Percentiles rank a stretch among this genome's conserved stretches.
Evolutionary conservation across 2,797 vertebrate species (phyloP).

Genomic region (Hipposideros larvatus): DNA sequence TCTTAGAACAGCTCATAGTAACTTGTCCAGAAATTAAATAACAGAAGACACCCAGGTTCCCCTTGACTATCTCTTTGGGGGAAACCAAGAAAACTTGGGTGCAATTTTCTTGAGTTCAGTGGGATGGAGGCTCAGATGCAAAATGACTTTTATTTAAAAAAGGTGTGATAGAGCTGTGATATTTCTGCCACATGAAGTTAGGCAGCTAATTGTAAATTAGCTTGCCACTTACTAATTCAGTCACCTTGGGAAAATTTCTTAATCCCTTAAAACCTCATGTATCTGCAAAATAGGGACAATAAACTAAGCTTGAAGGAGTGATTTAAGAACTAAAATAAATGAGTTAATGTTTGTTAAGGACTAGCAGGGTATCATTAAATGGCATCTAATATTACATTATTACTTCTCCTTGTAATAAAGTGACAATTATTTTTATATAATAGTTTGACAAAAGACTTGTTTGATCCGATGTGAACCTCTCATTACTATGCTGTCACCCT

Average conservation of each 20-base stretch:
- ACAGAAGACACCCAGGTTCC: background rate
- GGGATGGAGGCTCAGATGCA: background rate
- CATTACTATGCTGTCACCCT: constrained; percentile 20
- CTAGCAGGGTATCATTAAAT: constrained; percentile 15
- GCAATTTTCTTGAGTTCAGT: background rate
- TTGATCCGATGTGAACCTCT: constrained; percentile 26
- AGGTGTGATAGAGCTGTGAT: background rate
- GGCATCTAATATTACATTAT: constrained; percentile 40
- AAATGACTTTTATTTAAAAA: constrained; percentile 27
- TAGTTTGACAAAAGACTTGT: constrained; percentile 57
- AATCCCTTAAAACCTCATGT: background rate
- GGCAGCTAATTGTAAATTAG: background rate
- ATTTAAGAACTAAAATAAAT: constrained; percentile 41
- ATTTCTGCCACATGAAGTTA: background rate
- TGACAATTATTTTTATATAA: constrained; percentile 67
- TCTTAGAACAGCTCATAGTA: background rate
- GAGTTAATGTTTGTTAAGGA: background rate
- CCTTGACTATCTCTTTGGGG: background rate
- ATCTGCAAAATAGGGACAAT: background rate
- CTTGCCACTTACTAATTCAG: background rate
- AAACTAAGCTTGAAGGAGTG: constrained; percentile 35
- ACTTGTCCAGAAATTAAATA: background rate
- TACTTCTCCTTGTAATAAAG: constrained; percentile 53
- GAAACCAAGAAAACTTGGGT: background rate
- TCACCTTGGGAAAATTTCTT: background rate